A percentile compares a stretch with the other conserved stretches of the same genome.
Evolutionary conservation across 2,888 invertebrate species (phyloP).

Genomic region (Watsonalla cultraria): DNA sequence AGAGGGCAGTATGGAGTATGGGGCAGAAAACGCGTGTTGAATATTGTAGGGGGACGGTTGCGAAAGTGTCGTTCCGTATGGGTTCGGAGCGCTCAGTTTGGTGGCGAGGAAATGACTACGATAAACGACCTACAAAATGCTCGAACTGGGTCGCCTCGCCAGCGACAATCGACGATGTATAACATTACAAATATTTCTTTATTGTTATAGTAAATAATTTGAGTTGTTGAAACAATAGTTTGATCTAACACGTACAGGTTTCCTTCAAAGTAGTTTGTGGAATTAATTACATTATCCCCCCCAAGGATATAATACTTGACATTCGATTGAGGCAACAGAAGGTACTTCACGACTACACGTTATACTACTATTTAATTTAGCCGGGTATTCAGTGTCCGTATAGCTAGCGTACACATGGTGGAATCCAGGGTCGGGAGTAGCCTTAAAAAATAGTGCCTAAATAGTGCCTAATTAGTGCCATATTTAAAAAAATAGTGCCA

Average conservation of each 20-base stretch:
- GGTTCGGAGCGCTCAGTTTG: conserved; percentile 16
- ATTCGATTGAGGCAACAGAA: too few species aligned
- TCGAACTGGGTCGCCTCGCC: conserved; percentile 59
- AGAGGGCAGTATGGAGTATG: conserved; percentile 12
- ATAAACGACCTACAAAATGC: conserved; percentile 64
- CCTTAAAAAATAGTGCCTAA: too few species aligned
- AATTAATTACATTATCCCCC: not conserved
- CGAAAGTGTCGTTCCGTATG: conserved; percentile 18
- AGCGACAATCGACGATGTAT: conserved; percentile 29
- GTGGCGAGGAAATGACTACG: conserved; percentile 54
- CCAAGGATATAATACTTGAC: too few species aligned
- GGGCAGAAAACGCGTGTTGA: conserved; percentile 25
- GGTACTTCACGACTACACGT: too few species aligned
- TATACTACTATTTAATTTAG: too few species aligned
- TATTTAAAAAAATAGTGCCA: too few species aligned
- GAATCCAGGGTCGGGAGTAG: too few species aligned
- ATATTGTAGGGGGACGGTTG: conserved; percentile 20
- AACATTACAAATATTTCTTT: conserved; percentile 39
- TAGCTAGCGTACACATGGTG: too few species aligned
- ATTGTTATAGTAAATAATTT: conserved; percentile 15
- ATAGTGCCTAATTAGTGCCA: too few species aligned
- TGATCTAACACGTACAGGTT: not conserved
- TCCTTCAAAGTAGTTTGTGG: not conserved
- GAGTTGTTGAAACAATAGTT: not conserved
- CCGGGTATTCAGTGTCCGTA: too few species aligned